These are phyloP conservation scores for Sabatieria punctata DNA, from an alignment of 2,888 invertebrate species.

Conservation along the genomic window DNA sequence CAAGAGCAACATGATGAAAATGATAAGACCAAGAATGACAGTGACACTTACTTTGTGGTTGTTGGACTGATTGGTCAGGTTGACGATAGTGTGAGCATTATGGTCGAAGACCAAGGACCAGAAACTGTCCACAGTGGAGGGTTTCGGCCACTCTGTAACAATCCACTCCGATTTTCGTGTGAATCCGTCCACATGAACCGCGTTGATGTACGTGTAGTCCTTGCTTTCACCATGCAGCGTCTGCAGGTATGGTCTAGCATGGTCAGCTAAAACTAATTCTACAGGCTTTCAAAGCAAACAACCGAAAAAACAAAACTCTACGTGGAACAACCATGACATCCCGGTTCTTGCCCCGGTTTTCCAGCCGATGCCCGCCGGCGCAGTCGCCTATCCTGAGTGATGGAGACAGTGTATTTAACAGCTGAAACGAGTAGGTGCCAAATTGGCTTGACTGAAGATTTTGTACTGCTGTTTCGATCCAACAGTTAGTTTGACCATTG, in stretches of 20 bases:
- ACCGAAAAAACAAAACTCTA: too few relatives aligned
- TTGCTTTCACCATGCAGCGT: slow-evolving; percentile 75
- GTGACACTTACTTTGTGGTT: too few relatives aligned
- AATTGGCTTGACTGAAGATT: too few relatives aligned
- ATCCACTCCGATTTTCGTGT: slow-evolving; percentile 38
- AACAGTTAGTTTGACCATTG: too few relatives aligned
- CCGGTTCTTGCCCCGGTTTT: slow-evolving; percentile 90
- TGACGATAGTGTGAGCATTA: slow-evolving; percentile 85
- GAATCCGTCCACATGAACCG: slow-evolving; percentile 77
- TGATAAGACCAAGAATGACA: too few relatives aligned
- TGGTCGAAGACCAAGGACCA: slow-evolving; percentile 97
- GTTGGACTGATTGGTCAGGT: slow-evolving; percentile 45
- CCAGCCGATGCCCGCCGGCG: slow-evolving; percentile 89
- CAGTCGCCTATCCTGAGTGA: slow-evolving; percentile 94
- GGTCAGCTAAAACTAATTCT: too few relatives aligned
- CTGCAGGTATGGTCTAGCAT: slow-evolving; percentile 87
- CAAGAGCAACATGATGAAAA: too few relatives aligned
- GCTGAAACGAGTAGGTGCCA: slow-evolving; percentile 30
- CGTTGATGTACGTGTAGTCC: slow-evolving; percentile 92
- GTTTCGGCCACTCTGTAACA: slow-evolving; percentile 93
- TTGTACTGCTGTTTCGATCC: too few relatives aligned
- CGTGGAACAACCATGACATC: slow-evolving; percentile 55
- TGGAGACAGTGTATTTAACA: slow-evolving; percentile 48
- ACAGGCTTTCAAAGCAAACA: too few relatives aligned
- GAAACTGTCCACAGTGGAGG: slow-evolving; percentile 77